phyloP scores from a whole-genome alignment of 2,113 vertebrate genomes.

The Myanophis thanlyinensis region DNA sequence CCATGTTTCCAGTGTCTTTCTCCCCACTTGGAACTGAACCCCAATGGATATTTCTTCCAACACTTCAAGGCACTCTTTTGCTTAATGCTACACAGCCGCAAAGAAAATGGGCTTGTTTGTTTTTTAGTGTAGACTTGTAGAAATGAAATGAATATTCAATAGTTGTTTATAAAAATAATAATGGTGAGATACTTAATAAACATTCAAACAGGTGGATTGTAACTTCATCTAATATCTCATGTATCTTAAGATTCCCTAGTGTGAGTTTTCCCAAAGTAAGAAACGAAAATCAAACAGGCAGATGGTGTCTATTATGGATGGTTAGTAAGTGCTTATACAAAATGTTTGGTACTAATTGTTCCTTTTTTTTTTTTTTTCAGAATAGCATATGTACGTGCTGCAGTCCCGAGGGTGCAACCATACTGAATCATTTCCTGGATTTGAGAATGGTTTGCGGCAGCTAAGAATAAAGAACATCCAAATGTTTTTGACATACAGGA shows the following conservation, averaged over 20 bases:
- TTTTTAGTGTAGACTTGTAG: neutral
- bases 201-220: neutral
- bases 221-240: neutral
- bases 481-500: neutral
- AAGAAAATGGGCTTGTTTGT: neutral
- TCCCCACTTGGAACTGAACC: too few relatives aligned
- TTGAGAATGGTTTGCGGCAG: neutral
- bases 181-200: too few relatives aligned
- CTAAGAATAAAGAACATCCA: neutral
- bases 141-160: neutral
- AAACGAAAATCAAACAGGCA: neutral
- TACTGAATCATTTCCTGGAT: neutral
- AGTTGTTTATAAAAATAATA: too few relatives aligned
- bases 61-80: too few relatives aligned
- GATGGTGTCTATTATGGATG: neutral
- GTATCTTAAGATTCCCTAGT: neutral
- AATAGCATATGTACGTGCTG: neutral
- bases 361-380: neutral
- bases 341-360: neutral
- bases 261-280: neutral
- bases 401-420: neutral
- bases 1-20: too few relatives aligned
- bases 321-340: neutral
- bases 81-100: neutral
- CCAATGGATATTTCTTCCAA: too few relatives aligned